Percentiles rank a stretch among this genome's conserved stretches.
phyloP scores from a whole-genome alignment of 1,140 invertebrate species.

The Phymorhynchus buccinoides region DNA sequence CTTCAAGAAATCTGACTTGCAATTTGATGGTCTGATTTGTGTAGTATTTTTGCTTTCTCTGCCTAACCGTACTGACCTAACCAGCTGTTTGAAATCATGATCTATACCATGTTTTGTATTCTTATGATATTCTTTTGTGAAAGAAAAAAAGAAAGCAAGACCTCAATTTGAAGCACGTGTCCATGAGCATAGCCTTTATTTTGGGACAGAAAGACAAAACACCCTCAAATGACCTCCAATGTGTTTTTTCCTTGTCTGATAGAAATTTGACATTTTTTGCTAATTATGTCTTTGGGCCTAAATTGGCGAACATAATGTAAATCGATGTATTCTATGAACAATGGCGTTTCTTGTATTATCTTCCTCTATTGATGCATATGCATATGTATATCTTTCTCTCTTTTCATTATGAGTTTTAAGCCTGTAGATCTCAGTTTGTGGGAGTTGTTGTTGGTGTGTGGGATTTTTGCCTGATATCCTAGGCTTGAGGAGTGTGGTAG shows the following conservation, averaged over 20 bases:
- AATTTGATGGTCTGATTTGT: background rate
- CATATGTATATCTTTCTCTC: background rate
- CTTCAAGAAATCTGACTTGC: background rate
- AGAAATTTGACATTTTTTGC: too few relatives aligned
- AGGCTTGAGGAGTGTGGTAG: background rate
- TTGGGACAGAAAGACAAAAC: too few relatives aligned
- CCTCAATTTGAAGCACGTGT: background rate
- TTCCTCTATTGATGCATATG: background rate
- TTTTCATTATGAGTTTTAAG: background rate
- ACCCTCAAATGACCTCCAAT: background rate
- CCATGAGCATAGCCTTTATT: background rate
- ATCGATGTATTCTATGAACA: background rate
- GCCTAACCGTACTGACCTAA: too few relatives aligned
- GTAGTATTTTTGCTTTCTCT: background rate
- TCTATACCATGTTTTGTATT: background rate
- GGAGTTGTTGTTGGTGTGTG: too few relatives aligned
- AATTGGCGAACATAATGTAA: background rate
- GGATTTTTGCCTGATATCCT: constrained; percentile 3
- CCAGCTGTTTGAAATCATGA: background rate
- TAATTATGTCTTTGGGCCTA: background rate
- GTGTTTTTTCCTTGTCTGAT: background rate
- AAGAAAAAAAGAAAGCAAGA: background rate
- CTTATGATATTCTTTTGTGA: background rate
- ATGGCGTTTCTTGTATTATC: background rate
- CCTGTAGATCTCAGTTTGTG: background rate